Conservation (phyloP, 2,113 vertebrate genomes). For the Tachysurus vachellii region DNA sequence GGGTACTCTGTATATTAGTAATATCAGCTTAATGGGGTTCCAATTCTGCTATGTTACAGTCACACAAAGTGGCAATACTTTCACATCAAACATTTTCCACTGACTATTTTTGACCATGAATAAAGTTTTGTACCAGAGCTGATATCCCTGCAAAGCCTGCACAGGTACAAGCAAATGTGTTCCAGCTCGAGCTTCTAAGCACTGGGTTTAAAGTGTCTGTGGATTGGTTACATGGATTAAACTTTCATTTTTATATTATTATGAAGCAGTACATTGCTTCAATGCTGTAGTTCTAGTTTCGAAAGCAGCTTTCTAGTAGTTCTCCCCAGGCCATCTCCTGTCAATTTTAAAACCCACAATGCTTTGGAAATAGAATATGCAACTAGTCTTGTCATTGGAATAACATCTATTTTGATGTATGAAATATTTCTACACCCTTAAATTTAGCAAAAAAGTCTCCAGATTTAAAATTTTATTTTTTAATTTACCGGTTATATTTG, state of each 20-base stretch:
- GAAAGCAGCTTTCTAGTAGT: slow-evolving; percentile 24
- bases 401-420: background rate
- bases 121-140: background rate
- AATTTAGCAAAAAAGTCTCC: background rate
- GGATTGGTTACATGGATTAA: slow-evolving; percentile 30
- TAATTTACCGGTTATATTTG: background rate
- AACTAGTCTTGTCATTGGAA: slow-evolving; percentile 16
- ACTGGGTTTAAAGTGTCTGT: slow-evolving; percentile 12
- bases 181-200: slow-evolving; percentile 4
- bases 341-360: slow-evolving; percentile 14
- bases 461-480: background rate
- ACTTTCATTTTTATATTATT: slow-evolving; percentile 29
- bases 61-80: background rate
- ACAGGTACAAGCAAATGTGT: slow-evolving; percentile 18
- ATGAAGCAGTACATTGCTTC: slow-evolving; percentile 8
- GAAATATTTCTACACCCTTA: background rate
- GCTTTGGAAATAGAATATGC: slow-evolving; percentile 27
- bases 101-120: slow-evolving; percentile 3
- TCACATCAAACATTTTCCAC: background rate
- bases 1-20: too few species aligned
- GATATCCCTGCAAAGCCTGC: background rate
- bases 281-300: slow-evolving; percentile 21
- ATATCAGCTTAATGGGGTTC: background rate
- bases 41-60: background rate
- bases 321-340: slow-evolving; percentile 4